phyloP scores from a whole-genome alignment of 2,888 invertebrate genomes.

The Plemyria rubiginata region DNA sequence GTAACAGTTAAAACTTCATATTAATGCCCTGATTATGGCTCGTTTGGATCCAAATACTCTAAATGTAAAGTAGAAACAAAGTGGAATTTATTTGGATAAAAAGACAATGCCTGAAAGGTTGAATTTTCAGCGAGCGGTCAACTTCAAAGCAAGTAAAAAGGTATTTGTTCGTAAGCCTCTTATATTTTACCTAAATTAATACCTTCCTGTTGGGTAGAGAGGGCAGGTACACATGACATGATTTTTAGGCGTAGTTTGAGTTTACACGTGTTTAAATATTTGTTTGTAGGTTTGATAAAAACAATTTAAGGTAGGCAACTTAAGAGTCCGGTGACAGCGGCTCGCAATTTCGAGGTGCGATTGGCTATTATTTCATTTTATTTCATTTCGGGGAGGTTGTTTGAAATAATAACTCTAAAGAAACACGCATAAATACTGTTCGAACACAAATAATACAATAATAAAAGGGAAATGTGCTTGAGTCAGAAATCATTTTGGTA shows the following conservation, averaged over 20 bases:
- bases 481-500: too few species aligned
- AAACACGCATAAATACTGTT: too few species aligned
- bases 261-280: slow-evolving; percentile 14
- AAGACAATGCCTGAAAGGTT: slow-evolving; percentile 29
- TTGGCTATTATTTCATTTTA: too few species aligned
- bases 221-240: neutral
- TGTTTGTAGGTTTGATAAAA: slow-evolving; percentile 5
- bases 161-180: slow-evolving; percentile 46
- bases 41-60: slow-evolving; percentile 18
- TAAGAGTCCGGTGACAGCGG: too few species aligned
- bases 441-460: too few species aligned
- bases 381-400: too few species aligned
- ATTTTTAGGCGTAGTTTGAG: slow-evolving; percentile 2
- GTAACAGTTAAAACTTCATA: slow-evolving; percentile 17
- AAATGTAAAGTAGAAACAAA: slow-evolving; percentile 18
- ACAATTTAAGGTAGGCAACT: neutral
- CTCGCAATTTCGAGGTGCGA: too few species aligned
- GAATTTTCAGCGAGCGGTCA: slow-evolving; percentile 31
- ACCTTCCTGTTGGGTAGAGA: slow-evolving; percentile 8
- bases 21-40: neutral
- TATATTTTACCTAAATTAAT: slow-evolving; percentile 47
- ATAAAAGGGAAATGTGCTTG: too few species aligned
- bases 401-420: too few species aligned
- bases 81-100: slow-evolving; percentile 25
- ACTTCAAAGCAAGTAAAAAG: slow-evolving; percentile 44